Evolutionary conservation across 2,797 vertebrate genomes (phyloP), one percentile per base, ranked within the genome.

Genomic region (Helicolenus hilgendorfi): DNA sequence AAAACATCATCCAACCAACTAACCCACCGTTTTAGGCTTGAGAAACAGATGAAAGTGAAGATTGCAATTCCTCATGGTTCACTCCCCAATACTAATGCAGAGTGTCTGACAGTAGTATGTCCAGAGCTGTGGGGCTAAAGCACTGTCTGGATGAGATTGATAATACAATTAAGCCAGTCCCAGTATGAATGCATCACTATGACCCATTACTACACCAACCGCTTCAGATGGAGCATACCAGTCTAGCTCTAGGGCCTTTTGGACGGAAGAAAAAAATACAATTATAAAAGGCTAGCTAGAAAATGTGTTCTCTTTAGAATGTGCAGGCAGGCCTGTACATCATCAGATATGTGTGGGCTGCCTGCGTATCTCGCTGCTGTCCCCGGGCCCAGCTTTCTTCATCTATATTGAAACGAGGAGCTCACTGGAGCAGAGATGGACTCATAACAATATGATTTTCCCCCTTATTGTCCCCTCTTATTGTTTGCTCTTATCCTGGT

Each of bases 281-380:
- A 96, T 96, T 94, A 96, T 96, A 94, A 95, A 95, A 95, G 95
- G 92, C 95, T 92, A 94, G 94, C 91, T 87, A 26, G 94, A 95
- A 96, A 96, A 97, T 96, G 95, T 96, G 96, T 96, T 97, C 97
- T 96, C 94, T 96, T 96, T 97, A 94, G 93, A 95, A 97, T 96
- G 94, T 93, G 87, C 89, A 96, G 95, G 94, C 95, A 96, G 95
- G 92, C 95, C 94, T 96, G 95, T 96, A 95, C 95, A 97, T 97
- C 95, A 97, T 93, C 94, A 96, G 96, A 97, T 96, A 96, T 94
- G 91, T 97, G 96, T 91, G 83, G 91, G 94, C 92, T 95, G 96
- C 89, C 82, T 94, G 91, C 91, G 93, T 95, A 96, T 96, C 96
- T 94, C 89, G 84, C 92, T 87, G 89, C 82, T 94, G 89, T 96